Evolutionary conservation across 2,888 invertebrate species (phyloP), one percentile per base, ranked within the genome.

Genomic region (Drosophila helvetica): DNA sequence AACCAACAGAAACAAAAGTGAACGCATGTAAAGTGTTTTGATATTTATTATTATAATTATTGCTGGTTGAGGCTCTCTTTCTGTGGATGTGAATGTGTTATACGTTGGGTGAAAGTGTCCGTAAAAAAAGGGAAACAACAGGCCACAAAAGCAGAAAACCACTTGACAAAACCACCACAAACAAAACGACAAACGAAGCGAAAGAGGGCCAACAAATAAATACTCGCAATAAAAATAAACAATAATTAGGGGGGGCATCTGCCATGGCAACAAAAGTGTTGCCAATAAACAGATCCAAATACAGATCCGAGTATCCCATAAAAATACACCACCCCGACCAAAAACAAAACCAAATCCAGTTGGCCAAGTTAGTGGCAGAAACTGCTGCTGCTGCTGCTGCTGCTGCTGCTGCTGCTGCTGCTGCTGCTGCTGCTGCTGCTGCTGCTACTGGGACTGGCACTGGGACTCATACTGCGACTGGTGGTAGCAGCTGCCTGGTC

Each of bases 101-200:
- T 53, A 62, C 71, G 51, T 45, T 48, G 59, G 78, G 86, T 86
- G 82, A 82, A 82, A 82, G 83, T 79, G 81, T 78, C 68, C 70
- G 48, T 53, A 46, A 58, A 62, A 17, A 59, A 71, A 68, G 54
- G 50, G 53, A 60, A 65, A 64, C 56, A 70, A 38, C 52, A 12
- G 51, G 46, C 19, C 43, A 38, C 30, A 55, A 55, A 47, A 50
- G 38, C 47, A 17, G n/a, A 38, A 38, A 43, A 15, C 42, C 22
- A 63, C 63, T 63, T 63, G 61, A 63, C 63, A 63, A 45, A 38
- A 38, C 6, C 7, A n/a, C 15, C 15, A 38, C 38, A 38, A 38
- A 38, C 38, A 38, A 38, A 38, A 22, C 38, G 42, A 50, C 42
- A 42, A 65, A 19, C 19, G n/a, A 30, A 19, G 4, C 19, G 19